Conservation (phyloP, 2,888 invertebrate species). For the Microplitis deprimator region DNA sequence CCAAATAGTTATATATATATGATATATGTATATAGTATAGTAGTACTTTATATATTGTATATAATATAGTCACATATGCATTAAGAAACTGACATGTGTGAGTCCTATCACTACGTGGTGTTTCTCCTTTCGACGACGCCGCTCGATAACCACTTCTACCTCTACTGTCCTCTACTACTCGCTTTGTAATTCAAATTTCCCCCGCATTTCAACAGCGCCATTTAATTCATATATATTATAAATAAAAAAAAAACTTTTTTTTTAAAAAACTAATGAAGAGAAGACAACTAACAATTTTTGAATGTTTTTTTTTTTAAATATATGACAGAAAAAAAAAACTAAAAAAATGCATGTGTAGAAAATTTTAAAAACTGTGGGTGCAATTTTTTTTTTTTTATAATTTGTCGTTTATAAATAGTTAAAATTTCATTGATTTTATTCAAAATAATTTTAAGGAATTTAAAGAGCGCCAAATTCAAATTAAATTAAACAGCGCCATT, state of each 20-base stretch:
- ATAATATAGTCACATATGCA: neutral
- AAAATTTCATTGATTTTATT: no score
- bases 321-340: no score
- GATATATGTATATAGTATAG: neutral
- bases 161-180: neutral
- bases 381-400: no score
- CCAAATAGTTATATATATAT: neutral
- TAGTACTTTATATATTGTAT: neutral
- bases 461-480: no score
- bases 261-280: no score
- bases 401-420: no score
- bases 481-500: no score
- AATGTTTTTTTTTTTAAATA: no score
- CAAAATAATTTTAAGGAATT: no score
- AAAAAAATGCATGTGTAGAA: no score
- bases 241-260: neutral
- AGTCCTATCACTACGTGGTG: neutral
- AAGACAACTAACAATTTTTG: no score
- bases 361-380: no score
- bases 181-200: neutral
- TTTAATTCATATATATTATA: neutral
- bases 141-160: neutral
- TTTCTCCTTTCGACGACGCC: constrained; percentile 10
- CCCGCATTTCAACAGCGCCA: constrained; percentile 6
- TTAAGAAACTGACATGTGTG: neutral